phyloP scores from a whole-genome alignment of 2,113 vertebrate genomes.

The Ramphastos sulfuratus region DNA sequence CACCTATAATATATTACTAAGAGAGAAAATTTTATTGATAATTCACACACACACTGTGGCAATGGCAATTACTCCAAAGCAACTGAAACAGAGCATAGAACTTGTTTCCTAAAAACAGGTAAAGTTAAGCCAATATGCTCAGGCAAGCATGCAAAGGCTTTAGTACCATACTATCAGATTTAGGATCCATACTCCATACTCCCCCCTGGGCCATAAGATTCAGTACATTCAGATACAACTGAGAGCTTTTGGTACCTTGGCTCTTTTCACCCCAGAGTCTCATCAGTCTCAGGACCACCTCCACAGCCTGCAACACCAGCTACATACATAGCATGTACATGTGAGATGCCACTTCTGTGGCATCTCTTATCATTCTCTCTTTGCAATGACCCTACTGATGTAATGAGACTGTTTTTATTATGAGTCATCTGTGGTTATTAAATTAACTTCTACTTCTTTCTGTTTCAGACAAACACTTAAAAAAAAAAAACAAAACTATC shows the following conservation, averaged over 20 bases:
- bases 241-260: not conserved
- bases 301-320: not conserved
- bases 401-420: not conserved
- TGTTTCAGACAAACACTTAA: constrained; percentile 16
- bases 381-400: not conserved
- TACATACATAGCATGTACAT: fast-evolving
- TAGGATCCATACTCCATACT: not conserved
- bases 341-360: not conserved
- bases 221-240: not conserved
- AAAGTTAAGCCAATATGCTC: not conserved
- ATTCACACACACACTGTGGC: not conserved
- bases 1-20: not conserved
- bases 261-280: not conserved
- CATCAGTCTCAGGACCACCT: not conserved
- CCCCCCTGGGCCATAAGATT: not conserved
- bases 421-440: constrained; percentile 41
- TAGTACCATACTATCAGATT: not conserved
- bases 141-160: not conserved
- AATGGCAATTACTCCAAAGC: not conserved
- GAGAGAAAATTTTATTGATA: not conserved
- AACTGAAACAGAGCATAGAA: not conserved
- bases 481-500: not conserved
- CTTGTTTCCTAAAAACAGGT: not conserved
- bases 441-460: constrained; percentile 51
- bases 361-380: not conserved